Percentiles rank a stretch among this genome's conserved stretches.
These are phyloP conservation scores for Drosophila emarginata DNA, from an alignment of 2,888 invertebrate genomes.

Conservation along the genomic window DNA sequence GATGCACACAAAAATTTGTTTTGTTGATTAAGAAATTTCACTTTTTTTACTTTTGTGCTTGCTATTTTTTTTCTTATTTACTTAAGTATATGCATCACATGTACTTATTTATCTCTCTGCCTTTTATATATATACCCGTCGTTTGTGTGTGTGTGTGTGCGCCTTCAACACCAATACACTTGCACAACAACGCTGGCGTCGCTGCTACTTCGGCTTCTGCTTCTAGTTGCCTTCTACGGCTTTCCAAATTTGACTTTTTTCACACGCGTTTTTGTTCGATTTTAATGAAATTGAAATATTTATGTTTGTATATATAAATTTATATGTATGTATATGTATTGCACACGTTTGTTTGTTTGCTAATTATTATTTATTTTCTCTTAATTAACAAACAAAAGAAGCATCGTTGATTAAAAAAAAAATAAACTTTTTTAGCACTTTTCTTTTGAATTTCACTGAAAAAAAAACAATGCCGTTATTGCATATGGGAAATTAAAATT, in stretches of 20 bases:
- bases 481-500: not conserved
- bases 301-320: not conserved
- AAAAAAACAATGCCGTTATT: slow-evolving; percentile 5
- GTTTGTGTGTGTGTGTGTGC: slow-evolving; percentile 26
- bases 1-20: slow-evolving; percentile 52
- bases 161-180: slow-evolving; percentile 68
- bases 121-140: slow-evolving; percentile 27
- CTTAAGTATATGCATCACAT: slow-evolving; percentile 35
- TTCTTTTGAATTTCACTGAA: slow-evolving; percentile 6
- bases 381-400: not conserved
- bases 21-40: slow-evolving; percentile 56
- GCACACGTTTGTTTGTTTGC: slow-evolving; percentile 5
- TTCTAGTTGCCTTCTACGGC: slow-evolving; percentile 35
- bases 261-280: not conserved
- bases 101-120: slow-evolving; percentile 48
- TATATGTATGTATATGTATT: slow-evolving; percentile 4
- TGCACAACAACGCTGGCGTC: slow-evolving; percentile 51
- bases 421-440: slow-evolving; percentile 21
- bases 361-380: slow-evolving; percentile 3
- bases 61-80: slow-evolving; percentile 47
- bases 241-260: slow-evolving; percentile 45
- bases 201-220: slow-evolving; percentile 51
- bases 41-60: slow-evolving; percentile 50
- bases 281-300: not conserved
- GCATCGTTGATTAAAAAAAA: slow-evolving; percentile 16